phyloP scores from a whole-genome alignment of 1,140 invertebrate genomes.

The Pogonus chalceus region DNA sequence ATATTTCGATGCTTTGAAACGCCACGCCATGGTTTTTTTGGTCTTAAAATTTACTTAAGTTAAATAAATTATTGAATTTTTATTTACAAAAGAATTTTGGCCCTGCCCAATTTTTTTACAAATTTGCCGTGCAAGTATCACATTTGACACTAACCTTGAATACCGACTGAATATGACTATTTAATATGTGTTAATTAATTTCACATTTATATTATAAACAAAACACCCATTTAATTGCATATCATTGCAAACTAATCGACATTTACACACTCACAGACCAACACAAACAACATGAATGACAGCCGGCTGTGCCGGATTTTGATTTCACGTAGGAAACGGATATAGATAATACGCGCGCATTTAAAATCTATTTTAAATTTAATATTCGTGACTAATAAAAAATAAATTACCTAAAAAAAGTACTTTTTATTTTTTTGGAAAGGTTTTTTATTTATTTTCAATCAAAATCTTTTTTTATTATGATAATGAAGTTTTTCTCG shows the following conservation, averaged over 20 bases:
- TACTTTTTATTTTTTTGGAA: no score
- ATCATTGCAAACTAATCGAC: background rate
- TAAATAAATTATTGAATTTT: background rate
- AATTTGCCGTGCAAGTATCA: background rate
- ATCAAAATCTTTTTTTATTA: conserved; percentile 10
- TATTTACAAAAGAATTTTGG: background rate
- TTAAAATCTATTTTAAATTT: background rate
- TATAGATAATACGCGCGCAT: background rate
- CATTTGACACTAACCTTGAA: background rate
- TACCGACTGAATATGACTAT: no score
- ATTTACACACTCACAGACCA: background rate
- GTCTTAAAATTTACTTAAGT: background rate
- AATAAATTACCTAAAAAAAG: no score
- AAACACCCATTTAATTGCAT: conserved; percentile 1
- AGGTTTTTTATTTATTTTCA: no score
- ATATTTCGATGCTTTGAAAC: conserved; percentile 94
- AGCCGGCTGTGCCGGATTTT: conserved; percentile 3
- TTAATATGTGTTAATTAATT: no score
- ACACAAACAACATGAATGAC: conserved; percentile 6
- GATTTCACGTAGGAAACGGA: background rate
- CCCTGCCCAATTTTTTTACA: background rate
- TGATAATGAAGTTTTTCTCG: conserved; percentile 39
- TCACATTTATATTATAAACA: conserved; percentile 3
- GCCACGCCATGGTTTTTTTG: conserved; percentile 68
- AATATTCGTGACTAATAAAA: no score